phyloP scores from a whole-genome alignment of 2,113 vertebrate genomes.

The Microtus richardsoni region DNA sequence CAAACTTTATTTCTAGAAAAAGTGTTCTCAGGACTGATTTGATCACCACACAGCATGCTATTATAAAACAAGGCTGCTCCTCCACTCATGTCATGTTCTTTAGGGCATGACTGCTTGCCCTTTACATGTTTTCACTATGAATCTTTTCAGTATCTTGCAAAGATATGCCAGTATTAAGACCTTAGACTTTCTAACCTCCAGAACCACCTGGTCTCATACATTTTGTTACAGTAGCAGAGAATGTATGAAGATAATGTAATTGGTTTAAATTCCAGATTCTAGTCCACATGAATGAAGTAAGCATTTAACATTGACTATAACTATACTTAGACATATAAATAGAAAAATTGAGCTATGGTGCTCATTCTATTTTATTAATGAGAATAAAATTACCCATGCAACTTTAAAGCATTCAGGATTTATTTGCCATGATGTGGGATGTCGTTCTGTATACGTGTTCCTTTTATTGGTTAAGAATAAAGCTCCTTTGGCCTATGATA shows the following conservation, averaged over 20 bases:
- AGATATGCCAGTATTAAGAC: too few species aligned
- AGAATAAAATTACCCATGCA: background rate
- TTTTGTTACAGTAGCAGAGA: background rate
- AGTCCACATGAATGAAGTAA: background rate
- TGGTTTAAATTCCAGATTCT: constrained; percentile 27
- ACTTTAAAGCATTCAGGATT: constrained; percentile 16
- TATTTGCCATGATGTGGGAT: background rate
- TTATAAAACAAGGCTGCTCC: background rate
- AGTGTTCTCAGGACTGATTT: background rate
- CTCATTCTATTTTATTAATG: constrained; percentile 23
- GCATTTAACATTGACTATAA: background rate
- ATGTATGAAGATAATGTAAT: background rate
- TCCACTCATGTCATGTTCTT: background rate
- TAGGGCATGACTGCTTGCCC: background rate
- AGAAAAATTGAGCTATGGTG: background rate
- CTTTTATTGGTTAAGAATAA: too few species aligned
- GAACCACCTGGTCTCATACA: background rate
- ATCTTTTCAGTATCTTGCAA: background rate
- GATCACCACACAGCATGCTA: background rate
- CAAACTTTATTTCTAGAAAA: too few species aligned
- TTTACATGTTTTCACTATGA: background rate
- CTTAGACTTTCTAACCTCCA: background rate
- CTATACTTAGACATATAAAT: background rate
- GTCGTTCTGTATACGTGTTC: too few species aligned
- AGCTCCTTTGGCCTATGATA: too few species aligned